Evolutionary conservation across 2,888 invertebrate genomes (phyloP), one percentile per base, ranked within the genome.

Genomic region (Perizoma flavofasciatum): DNA sequence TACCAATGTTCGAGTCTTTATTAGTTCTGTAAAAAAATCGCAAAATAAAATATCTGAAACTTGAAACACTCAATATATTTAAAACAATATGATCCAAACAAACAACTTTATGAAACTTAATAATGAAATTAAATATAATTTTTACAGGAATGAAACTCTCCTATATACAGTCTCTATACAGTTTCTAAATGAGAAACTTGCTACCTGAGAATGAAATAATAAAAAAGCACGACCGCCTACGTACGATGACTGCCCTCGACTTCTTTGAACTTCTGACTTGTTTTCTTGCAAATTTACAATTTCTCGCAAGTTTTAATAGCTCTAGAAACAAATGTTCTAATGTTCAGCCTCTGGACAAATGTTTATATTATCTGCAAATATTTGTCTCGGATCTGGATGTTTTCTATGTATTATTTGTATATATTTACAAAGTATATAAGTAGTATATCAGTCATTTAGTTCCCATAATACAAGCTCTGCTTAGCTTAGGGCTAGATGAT

Each of bases 201-300:
- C 56, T 62, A 64, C 59, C 58, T 55, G 59, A 59, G 49, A 67
- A 65, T 64, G 44, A 54, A 50, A 60, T 62, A 39, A 55, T 49
- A 51, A 22, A 22, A 22, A 62, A 60, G 54, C 49, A 55, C 46
- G 49, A 55, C 53, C 45, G 46, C 59, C 56, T 59, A 59, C 58
- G 57, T 50, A 56, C 47, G 48, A 33, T 46, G 50, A 52, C 59
- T 58, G 57, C 40, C 56, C 50, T 49, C 48, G 55, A 59, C 55
- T 44, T 47, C 55, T 63, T 54, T 44, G 61, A 72, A 72, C 66
- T 72, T 70, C 33, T 52, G 59, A 65, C 71, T 73, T 73, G 73
- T 72, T 74, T 75, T 71, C 73, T 49, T 55, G 55, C 50, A 53
- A 55, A 59, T 63, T 66, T 63, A 49, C 57, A 57, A 59, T 55